phyloP scores from a whole-genome alignment of 2,797 vertebrate species.

The Microctenopoma stevenorrisi region DNA sequence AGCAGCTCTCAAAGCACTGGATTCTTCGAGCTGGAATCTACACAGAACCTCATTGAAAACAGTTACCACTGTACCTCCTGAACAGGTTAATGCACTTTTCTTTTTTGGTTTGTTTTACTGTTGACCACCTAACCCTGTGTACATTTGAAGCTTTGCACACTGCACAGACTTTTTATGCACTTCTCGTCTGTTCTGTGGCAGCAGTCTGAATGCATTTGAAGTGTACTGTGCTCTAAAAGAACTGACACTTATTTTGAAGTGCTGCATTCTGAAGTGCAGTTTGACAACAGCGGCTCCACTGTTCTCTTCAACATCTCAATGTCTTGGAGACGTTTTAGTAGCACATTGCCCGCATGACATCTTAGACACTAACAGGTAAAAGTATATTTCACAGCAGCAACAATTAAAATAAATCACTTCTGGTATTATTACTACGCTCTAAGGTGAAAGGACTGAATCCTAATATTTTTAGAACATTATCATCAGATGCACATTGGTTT shows the following conservation, averaged over 20 bases:
- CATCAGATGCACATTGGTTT: slow-evolving; percentile 39
- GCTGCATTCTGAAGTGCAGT: slow-evolving; percentile 16
- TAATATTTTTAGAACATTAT: slow-evolving; percentile 32
- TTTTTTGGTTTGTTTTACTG: slow-evolving; percentile 1
- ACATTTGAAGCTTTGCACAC: neutral
- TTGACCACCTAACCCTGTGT: neutral
- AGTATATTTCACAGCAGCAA: slow-evolving; percentile 14
- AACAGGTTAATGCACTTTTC: neutral
- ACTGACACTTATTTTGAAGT: slow-evolving; percentile 30
- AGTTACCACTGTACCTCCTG: neutral
- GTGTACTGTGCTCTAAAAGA: slow-evolving; percentile 26
- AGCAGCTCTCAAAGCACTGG: slow-evolving; percentile 12
- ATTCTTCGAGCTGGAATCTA: slow-evolving; percentile 1
- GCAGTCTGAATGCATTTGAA: slow-evolving; percentile 12
- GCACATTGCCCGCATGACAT: slow-evolving; percentile 20
- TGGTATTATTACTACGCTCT: slow-evolving; percentile 28
- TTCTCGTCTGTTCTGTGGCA: slow-evolving; percentile 3
- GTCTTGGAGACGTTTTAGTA: slow-evolving; percentile 41
- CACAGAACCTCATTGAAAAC: slow-evolving; percentile 5
- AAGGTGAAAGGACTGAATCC: slow-evolving; percentile 34
- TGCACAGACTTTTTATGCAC: neutral
- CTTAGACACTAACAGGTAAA: slow-evolving; percentile 24
- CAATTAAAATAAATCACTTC: slow-evolving; percentile 26
- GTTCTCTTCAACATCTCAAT: slow-evolving; percentile 35
- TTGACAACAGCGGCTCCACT: slow-evolving; percentile 32